Conservation (phyloP, 2,888 invertebrate species). For the Vanessa cardui region DNA sequence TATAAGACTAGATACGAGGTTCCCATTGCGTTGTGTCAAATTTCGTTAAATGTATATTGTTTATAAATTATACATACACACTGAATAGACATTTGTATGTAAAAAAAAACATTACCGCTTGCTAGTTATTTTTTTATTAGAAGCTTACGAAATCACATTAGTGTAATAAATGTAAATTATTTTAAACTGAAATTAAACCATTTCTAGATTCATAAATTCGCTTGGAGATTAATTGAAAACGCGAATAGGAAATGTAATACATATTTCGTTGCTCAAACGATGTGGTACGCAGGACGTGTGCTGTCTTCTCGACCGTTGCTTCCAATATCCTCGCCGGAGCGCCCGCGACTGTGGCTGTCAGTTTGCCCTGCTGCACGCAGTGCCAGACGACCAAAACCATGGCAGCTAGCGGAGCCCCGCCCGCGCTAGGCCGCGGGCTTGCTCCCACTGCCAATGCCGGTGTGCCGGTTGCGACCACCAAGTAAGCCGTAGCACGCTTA, state of each 20-base stretch:
- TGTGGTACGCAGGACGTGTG: slow-evolving; percentile 88
- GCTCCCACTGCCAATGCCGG: slow-evolving; percentile 76
- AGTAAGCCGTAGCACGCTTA: slow-evolving; percentile 75
- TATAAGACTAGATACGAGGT: neutral
- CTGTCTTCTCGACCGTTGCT: slow-evolving; percentile 94
- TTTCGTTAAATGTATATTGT: neutral
- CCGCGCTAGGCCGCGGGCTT: slow-evolving; percentile 77
- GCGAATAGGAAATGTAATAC: slow-evolving; percentile 12
- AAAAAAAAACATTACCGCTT: slow-evolving; percentile 3
- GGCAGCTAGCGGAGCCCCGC: slow-evolving; percentile 83
- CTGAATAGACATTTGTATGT: neutral
- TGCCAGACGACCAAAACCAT: slow-evolving; percentile 84
- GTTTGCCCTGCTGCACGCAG: slow-evolving; percentile 94
- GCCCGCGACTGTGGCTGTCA: slow-evolving; percentile 95
- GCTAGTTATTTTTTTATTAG: slow-evolving; percentile 4
- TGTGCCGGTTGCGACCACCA: slow-evolving; percentile 78
- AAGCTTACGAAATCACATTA: slow-evolving; percentile 10
- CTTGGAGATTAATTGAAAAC: slow-evolving; percentile 15
- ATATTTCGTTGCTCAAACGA: slow-evolving; percentile 60
- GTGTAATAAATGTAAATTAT: neutral
- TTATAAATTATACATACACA: neutral
- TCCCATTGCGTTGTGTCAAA: too few species aligned
- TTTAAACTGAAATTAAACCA: neutral
- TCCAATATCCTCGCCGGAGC: slow-evolving; percentile 91
- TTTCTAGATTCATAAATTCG: slow-evolving; percentile 13